Evolutionary conservation across 2,113 vertebrate genomes (phyloP), one percentile per base, ranked within the genome.

Genomic region (Otocyon megalotis): DNA sequence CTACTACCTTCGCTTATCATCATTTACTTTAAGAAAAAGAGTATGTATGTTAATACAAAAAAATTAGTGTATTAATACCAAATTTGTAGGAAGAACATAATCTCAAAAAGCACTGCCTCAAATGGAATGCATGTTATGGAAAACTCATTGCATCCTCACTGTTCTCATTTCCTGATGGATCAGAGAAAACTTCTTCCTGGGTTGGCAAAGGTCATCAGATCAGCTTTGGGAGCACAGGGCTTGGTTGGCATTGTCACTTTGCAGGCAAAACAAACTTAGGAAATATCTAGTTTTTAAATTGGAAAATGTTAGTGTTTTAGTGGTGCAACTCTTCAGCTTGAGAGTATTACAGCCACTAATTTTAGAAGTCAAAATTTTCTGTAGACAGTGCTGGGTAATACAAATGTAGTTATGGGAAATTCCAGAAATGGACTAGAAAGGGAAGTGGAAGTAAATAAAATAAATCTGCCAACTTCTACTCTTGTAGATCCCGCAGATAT

Each of bases 301-400:
- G 69, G 62, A 28, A 71, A 90, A 62, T 89, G 54, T 71, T 63
- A 86, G 9, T 63, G 50, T 81, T 69, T 83, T 89, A 53, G 15
- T 63, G 35, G 72, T 54, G 14, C 16, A 84, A 74, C 72, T 20
- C 56, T 76, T 82, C 60, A 53, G 48, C 35, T 50, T 82, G 32
- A 90, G 43, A 92, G 7, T 88, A 30, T 84, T 62, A 56, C 0
- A 32, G 43, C 19, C 30, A 37, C 14, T 13, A 37, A 43, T 85
- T 85, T 85, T 92, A 35, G 53, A 74, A 81, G 90, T 86, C 48
- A 82, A 72, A 28, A 30, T 72, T 96, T 90, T 96, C 90, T 74
- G 30, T 58, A 97, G 87, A 71, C 48, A 15, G 8, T 53, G 71
- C 58, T 63, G 32, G 53, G 16, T 72, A 76, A 48, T 89, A 67